Conservation (phyloP, 2,888 invertebrate genomes). For the Heteromyza rotundicornis region DNA sequence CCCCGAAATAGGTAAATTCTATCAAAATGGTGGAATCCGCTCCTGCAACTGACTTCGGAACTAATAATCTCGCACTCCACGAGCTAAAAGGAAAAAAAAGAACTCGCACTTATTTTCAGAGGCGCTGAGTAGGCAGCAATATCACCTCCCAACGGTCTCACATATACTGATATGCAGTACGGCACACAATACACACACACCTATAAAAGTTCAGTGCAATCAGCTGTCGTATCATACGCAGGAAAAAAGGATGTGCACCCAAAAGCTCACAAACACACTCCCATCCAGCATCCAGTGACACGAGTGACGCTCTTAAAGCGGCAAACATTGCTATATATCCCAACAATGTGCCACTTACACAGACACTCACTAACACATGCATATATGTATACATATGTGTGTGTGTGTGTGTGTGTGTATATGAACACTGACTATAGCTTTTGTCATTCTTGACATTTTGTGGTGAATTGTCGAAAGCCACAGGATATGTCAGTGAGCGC, state of each 20-base stretch:
- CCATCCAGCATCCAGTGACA: neutral
- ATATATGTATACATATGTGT: neutral
- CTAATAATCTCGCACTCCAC: slow-evolving; percentile 48
- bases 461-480: slow-evolving; percentile 63
- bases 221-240: too few relatives aligned
- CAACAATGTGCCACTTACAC: neutral
- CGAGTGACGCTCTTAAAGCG: slow-evolving; percentile 20
- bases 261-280: neutral
- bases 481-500: slow-evolving; percentile 47
- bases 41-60: slow-evolving; percentile 44
- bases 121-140: slow-evolving; percentile 21
- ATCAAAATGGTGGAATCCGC: neutral
- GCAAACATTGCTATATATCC: slow-evolving; percentile 1
- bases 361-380: slow-evolving; percentile 3
- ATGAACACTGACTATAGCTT: slow-evolving; percentile 44
- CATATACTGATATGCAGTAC: slow-evolving; percentile 12
- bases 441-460: slow-evolving; percentile 63
- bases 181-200: slow-evolving; percentile 18
- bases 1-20: too few relatives aligned
- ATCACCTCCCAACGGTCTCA: slow-evolving; percentile 28
- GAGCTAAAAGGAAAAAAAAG: slow-evolving; percentile 12
- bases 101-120: slow-evolving; percentile 15
- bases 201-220: too few relatives aligned
- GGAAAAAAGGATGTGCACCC: neutral
- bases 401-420: neutral